These are phyloP conservation scores for Beroe ovata DNA, from an alignment of 37 sponge, comb jelly and placozoan species.

Conservation along the genomic window DNA sequence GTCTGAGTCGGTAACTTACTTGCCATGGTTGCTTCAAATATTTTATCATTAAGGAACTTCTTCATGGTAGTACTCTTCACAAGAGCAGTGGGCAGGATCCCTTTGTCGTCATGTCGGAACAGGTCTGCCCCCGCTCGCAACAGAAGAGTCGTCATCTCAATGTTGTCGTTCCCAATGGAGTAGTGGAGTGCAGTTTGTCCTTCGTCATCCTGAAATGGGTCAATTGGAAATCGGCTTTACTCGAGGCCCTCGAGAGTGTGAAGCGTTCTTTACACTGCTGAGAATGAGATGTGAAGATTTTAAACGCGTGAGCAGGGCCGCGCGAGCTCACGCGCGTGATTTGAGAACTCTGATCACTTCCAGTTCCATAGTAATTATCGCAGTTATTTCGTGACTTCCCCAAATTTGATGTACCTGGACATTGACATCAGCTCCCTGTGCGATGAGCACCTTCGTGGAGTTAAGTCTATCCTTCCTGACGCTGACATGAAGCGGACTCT, in stretches of 20 bases:
- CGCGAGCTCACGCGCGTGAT: too few species aligned
- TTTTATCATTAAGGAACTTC: conserved; percentile 3
- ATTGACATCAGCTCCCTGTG: conserved; percentile 9
- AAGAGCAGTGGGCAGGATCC: conserved; percentile 39
- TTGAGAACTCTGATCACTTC: too few species aligned
- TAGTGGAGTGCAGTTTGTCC: conserved; percentile 59
- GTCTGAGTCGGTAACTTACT: conserved; percentile 4
- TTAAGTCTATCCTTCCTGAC: conserved; percentile 28
- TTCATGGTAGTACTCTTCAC: conserved; percentile 19
- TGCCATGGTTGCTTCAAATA: conserved; percentile 10
- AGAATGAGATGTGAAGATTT: too few species aligned
- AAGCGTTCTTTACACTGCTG: too few species aligned
- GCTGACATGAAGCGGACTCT: conserved; percentile 34
- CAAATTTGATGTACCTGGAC: too few species aligned
- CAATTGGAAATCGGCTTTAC: too few species aligned
- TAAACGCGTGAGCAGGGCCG: too few species aligned
- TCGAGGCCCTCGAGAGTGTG: too few species aligned
- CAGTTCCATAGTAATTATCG: too few species aligned
- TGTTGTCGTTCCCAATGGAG: conserved; percentile 38
- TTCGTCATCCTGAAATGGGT: conserved; percentile 30
- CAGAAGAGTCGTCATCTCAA: background rate
- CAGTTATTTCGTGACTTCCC: too few species aligned
- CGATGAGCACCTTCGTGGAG: background rate
- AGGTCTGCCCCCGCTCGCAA: conserved; percentile 13
- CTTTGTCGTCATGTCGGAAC: background rate